These are phyloP conservation scores for Physella acuta DNA, from an alignment of 1,140 invertebrate genomes.

Conservation along the genomic window DNA sequence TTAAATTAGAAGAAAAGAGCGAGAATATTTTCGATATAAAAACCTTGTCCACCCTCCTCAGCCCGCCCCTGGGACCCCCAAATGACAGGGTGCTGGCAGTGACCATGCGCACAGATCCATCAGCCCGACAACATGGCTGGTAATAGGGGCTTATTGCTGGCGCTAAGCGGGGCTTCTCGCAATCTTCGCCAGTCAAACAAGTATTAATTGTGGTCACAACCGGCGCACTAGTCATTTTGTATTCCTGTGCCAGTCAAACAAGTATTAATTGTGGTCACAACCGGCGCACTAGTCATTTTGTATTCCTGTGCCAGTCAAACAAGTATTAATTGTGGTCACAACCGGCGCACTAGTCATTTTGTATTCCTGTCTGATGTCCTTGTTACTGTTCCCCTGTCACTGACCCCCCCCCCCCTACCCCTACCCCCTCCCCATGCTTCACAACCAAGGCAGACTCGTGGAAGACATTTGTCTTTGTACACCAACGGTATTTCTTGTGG, in stretches of 20 bases:
- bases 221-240: conserved; percentile 16
- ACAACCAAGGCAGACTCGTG: neutral
- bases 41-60: too few species aligned
- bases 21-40: too few species aligned
- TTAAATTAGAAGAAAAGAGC: too few species aligned
- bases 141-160: conserved; percentile 18
- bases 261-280: conserved; percentile 13
- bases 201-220: conserved; percentile 13
- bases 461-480: too few species aligned
- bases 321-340: conserved; percentile 15
- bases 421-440: too few species aligned
- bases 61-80: neutral
- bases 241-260: conserved; percentile 5
- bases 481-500: too few species aligned
- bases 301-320: conserved; percentile 5
- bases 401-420: too few species aligned
- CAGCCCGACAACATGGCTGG: neutral
- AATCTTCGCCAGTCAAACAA: conserved; percentile 12
- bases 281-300: conserved; percentile 16
- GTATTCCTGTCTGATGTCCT: neutral
- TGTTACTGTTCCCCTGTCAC: neutral
- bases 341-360: conserved; percentile 14
- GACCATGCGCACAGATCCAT: conserved; percentile 2
- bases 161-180: neutral
- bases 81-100: conserved; percentile 8